Conservation (phyloP, 2,113 vertebrate genomes). For the Rhea pennata region DNA sequence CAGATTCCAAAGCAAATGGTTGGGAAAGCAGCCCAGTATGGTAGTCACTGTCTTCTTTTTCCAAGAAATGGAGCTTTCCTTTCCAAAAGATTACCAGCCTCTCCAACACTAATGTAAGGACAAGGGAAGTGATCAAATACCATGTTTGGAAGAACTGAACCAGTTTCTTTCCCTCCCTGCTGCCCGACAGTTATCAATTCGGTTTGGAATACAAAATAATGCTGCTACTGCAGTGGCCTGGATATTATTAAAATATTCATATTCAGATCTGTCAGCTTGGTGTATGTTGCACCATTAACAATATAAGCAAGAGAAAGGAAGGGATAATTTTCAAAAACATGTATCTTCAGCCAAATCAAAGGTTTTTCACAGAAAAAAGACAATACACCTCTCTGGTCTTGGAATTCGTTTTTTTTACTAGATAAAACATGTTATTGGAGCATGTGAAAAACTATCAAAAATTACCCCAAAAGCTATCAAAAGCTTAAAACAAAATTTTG, state of each 20-base stretch:
- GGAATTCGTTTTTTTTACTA: not conserved
- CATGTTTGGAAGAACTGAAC: not conserved
- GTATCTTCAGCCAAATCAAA: not conserved
- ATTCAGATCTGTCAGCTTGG: conserved; percentile 4
- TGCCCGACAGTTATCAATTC: conserved; percentile 23
- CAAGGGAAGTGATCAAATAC: conserved; percentile 8
- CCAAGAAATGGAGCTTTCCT: not conserved
- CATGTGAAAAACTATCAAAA: not conserved
- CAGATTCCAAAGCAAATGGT: not conserved
- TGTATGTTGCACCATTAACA: not conserved
- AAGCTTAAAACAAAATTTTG: not conserved
- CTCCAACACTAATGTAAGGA: not conserved
- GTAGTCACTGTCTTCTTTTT: not conserved
- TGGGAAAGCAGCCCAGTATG: not conserved
- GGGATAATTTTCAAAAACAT: not conserved
- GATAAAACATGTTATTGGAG: not conserved
- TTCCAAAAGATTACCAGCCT: conserved; percentile 20
- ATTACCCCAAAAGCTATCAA: not conserved
- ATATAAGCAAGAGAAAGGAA: not conserved
- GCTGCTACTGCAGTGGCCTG: conserved; percentile 3
- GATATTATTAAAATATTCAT: conserved; percentile 4
- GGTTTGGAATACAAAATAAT: not conserved
- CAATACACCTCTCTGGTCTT: not conserved
- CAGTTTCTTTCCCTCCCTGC: not conserved
- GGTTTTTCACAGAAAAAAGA: not conserved